These are phyloP conservation scores for Clarias batrachus DNA, from an alignment of 2,113 vertebrate species.

Conservation along the genomic window DNA sequence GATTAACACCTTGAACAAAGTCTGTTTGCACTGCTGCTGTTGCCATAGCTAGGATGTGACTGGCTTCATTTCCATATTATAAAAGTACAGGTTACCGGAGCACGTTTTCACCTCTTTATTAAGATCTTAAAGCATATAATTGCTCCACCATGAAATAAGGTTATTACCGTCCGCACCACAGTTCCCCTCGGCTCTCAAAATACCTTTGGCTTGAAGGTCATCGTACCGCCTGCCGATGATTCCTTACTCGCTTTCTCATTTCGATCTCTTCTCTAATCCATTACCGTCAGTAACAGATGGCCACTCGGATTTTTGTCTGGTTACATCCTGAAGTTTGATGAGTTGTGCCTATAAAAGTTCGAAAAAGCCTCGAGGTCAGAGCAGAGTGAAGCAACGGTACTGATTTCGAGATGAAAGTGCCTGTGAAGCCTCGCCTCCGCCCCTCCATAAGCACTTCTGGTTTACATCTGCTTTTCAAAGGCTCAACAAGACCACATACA, in stretches of 20 bases:
- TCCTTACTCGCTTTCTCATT: conserved; percentile 1
- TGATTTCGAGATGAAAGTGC: conserved; percentile 46
- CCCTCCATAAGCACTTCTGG: conserved; percentile 37
- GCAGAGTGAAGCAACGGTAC: conserved; percentile 37
- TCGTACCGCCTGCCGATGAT: conserved; percentile 6
- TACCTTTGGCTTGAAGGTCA: neutral
- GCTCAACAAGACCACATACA: conserved; percentile 12
- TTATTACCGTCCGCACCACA: no score
- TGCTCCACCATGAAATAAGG: neutral
- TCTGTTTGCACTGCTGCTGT: conserved; percentile 44
- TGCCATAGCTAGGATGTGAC: conserved; percentile 50
- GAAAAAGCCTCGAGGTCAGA: conserved; percentile 39
- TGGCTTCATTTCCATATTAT: conserved; percentile 29
- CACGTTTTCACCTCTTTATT: neutral
- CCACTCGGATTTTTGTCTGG: neutral
- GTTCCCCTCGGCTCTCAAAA: neutral
- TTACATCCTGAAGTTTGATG: conserved; percentile 9
- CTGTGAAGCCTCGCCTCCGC: conserved; percentile 10
- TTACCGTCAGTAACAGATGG: conserved; percentile 39
- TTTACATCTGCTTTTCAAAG: conserved; percentile 48
- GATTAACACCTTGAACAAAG: conserved; percentile 42
- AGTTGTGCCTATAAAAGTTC: conserved; percentile 28
- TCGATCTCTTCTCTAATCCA: conserved; percentile 28
- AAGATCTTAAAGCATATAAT: neutral
- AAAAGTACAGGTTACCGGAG: conserved; percentile 3